phyloP scores from a whole-genome alignment of 2,888 invertebrate genomes.

The Antheraea assamensis region DNA sequence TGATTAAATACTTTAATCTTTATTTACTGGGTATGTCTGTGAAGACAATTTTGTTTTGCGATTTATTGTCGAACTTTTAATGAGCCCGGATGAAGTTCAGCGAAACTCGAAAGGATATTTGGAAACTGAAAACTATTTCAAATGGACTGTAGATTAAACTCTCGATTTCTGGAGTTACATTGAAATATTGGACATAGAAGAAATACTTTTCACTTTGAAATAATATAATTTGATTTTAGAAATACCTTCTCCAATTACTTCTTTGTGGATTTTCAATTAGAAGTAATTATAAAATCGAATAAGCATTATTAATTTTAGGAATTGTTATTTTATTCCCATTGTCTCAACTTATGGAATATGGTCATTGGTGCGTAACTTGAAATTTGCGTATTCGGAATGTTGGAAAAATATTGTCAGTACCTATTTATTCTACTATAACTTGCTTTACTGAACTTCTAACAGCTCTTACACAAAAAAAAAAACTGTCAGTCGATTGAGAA shows the following conservation, averaged over 20 bases:
- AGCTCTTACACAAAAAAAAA: background rate
- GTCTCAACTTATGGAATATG: background rate
- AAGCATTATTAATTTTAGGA: too few relatives aligned
- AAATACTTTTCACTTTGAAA: background rate
- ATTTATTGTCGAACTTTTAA: constrained; percentile 74
- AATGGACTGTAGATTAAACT: constrained; percentile 20
- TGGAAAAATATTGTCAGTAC: background rate
- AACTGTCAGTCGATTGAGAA: background rate
- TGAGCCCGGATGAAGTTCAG: constrained; percentile 54
- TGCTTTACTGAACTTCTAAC: background rate
- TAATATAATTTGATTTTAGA: too few relatives aligned
- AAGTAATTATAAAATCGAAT: background rate
- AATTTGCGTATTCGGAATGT: background rate
- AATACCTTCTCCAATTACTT: background rate
- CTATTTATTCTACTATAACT: background rate
- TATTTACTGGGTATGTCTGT: constrained; percentile 72
- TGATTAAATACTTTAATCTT: constrained; percentile 79
- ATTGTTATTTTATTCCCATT: too few relatives aligned
- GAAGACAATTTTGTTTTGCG: constrained; percentile 63
- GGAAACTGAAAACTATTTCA: constrained; percentile 28
- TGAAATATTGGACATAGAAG: background rate
- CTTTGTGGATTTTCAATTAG: background rate
- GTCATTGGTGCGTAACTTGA: background rate
- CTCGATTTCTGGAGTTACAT: background rate
- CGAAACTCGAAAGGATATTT: constrained; percentile 32